phyloP scores from a whole-genome alignment of 2,888 invertebrate species.

The Heliconius ethilla region DNA sequence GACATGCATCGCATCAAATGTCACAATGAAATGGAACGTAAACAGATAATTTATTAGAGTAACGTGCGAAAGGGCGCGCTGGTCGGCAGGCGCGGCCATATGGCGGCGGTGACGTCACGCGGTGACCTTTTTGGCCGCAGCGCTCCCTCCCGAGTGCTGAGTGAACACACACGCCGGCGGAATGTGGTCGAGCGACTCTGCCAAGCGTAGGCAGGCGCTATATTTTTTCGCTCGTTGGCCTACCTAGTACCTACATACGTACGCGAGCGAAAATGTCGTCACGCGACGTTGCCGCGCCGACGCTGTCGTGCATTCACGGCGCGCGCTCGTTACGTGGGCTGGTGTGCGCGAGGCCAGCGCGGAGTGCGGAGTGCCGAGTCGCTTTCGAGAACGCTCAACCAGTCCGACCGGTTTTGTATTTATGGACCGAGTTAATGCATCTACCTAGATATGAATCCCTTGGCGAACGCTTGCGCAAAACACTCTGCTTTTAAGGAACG shows the following conservation, averaged over 20 bases:
- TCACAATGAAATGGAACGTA: conserved; percentile 51
- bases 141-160: conserved; percentile 63
- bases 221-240: conserved; percentile 78
- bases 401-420: conserved; percentile 79
- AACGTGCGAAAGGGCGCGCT: conserved; percentile 63
- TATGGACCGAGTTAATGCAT: conserved; percentile 79
- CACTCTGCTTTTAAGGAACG: conserved; percentile 60
- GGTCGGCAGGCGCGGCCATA: conserved; percentile 71
- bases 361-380: conserved; percentile 61
- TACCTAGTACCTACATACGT: conserved; percentile 80
- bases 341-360: conserved; percentile 73
- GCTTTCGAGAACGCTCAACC: conserved; percentile 81
- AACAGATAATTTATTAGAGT: conserved; percentile 58
- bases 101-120: conserved; percentile 76
- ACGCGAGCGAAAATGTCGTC: conserved; percentile 83
- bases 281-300: conserved; percentile 81
- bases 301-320: conserved; percentile 72
- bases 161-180: conserved; percentile 72
- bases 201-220: conserved; percentile 79
- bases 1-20: conserved; percentile 41
- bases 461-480: conserved; percentile 76
- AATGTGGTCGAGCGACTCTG: conserved; percentile 79
- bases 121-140: conserved; percentile 78
- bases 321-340: conserved; percentile 68
- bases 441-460: conserved; percentile 77